Evolutionary conservation across 2,888 invertebrate genomes (phyloP), one percentile per base, ranked within the genome.

Genomic region (Willowsia nigromaculata): DNA sequence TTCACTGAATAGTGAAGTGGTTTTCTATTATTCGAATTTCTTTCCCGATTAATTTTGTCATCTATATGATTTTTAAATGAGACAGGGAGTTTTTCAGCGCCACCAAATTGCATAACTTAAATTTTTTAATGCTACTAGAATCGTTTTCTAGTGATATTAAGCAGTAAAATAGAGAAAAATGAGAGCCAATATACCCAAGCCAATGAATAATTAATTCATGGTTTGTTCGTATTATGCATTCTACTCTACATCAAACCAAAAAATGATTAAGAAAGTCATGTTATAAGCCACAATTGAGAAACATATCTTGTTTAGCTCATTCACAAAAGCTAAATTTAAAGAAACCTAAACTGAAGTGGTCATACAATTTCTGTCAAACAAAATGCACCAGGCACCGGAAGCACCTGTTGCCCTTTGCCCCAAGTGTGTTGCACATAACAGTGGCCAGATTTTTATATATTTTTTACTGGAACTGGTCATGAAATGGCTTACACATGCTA

Each of bases 391-490:
- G 5, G 30, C 50, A 47, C 84, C 83, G 90, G 90, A 90, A 71
- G 90, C 90, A 90, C 90, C 90, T 90, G 90, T 90, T 90, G 90
- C 90, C 90, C 90, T 90, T 90, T 90, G 81, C 88, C 90, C 90
- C 90, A 83, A 22, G 11, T 40, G 27, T 76, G 43, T 27, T 71
- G 53, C 25, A 59, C 40, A 47, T 18, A 30, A 25, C 47, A n/a
- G n/a, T n/a, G n/a, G 7, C 43, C 43, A 65, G 27, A 80, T 25
- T 59, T n/a, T n/a, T n/a, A n/a, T n/a, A n/a, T 15, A 37, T 18
- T 68, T 37, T 40, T 40, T 9, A 59, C 18, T 37, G 18, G 6
- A 71, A 5, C n/a, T 43, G 71, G 15, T 13, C 40, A 71, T 47
- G 43, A 71, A 18, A 18, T n/a, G 40, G 40, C 1, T 37, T 37